These are phyloP conservation scores for Gnathochromis pfefferi DNA, from an alignment of 2,113 vertebrate genomes.

Conservation along the genomic window DNA sequence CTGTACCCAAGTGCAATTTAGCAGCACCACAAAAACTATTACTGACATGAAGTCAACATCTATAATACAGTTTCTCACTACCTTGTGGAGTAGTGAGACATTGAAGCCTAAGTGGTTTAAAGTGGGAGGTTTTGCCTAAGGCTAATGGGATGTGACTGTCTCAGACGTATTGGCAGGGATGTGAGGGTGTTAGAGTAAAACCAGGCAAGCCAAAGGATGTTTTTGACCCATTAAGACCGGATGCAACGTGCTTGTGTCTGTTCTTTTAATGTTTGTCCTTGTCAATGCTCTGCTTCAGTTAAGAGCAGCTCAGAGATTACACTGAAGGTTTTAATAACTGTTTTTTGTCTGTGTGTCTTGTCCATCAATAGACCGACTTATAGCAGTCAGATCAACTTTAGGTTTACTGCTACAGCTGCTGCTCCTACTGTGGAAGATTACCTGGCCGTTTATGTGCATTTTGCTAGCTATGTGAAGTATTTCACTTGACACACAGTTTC, in stretches of 20 bases:
- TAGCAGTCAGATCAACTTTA: neutral
- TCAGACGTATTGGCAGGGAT: conserved; percentile 12
- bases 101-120: conserved; percentile 45
- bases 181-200: neutral
- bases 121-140: conserved; percentile 8
- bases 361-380: neutral
- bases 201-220: neutral
- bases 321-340: neutral
- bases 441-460: neutral
- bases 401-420: neutral
- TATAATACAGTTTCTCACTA: neutral
- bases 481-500: neutral
- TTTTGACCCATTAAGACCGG: neutral
- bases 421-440: neutral
- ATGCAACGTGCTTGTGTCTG: neutral
- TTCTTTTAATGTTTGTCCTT: neutral
- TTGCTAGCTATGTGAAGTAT: neutral
- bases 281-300: neutral
- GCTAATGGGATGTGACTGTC: conserved; percentile 54
- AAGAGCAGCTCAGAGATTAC: neutral
- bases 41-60: neutral
- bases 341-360: neutral
- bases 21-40: neutral
- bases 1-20: neutral
- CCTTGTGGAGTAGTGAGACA: neutral